Evolutionary conservation across 2,888 invertebrate species (phyloP).

Genomic region (Nymphalis urticae): DNA sequence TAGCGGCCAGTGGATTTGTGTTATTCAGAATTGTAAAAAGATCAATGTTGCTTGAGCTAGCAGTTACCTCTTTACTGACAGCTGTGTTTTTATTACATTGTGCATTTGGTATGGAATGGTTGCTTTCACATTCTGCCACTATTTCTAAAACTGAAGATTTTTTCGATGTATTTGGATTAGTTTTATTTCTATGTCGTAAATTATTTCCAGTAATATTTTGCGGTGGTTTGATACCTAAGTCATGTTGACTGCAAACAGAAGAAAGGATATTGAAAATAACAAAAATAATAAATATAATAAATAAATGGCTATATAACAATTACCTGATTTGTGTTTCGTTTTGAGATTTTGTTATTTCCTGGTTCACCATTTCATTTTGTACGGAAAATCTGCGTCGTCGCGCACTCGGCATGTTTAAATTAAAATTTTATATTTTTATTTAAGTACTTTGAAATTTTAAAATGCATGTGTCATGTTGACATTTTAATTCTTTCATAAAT

Average conservation of each 20-base stretch:
- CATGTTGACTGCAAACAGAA: constrained; percentile 44
- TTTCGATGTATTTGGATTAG: constrained; percentile 49
- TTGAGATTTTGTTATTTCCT: constrained; percentile 51
- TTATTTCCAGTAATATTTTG: constrained; percentile 41
- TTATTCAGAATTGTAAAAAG: constrained; percentile 44
- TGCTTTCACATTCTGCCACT: constrained; percentile 50
- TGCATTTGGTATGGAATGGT: constrained; percentile 38
- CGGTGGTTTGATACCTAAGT: constrained; percentile 43
- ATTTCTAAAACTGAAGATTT: constrained; percentile 47
- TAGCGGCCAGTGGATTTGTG: constrained; percentile 11
- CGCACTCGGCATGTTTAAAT: constrained; percentile 64
- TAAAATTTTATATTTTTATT: constrained; percentile 34
- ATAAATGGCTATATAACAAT: background rate
- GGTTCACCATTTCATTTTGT: constrained; percentile 55
- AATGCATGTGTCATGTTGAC: constrained; percentile 29
- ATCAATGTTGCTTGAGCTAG: constrained; percentile 58
- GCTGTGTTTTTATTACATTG: constrained; percentile 40
- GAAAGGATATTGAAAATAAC: background rate
- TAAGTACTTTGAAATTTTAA: constrained; percentile 27
- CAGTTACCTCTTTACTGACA: constrained; percentile 58
- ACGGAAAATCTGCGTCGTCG: constrained; percentile 71
- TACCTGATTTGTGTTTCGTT: constrained; percentile 58
- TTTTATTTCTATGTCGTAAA: constrained; percentile 49
- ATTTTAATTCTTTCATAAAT: constrained; percentile 19
- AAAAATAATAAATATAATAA: background rate